phyloP scores from a whole-genome alignment of 2,797 vertebrate species.

The Oreochromis grahami region DNA sequence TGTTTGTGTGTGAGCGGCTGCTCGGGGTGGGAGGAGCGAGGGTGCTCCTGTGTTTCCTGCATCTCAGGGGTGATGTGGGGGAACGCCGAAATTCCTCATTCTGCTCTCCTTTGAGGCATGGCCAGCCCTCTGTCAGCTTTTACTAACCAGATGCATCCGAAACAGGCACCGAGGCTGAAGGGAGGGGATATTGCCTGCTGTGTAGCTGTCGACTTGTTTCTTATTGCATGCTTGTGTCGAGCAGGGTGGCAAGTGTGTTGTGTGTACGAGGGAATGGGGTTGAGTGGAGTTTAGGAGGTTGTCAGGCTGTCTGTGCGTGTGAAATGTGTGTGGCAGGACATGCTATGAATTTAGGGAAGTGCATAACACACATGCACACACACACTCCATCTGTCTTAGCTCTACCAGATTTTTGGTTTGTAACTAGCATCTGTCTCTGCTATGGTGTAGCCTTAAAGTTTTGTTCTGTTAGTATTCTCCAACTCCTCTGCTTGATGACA shows the following conservation, averaged over 20 bases:
- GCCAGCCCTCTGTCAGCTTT: constrained; percentile 79
- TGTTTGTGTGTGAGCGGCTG: constrained; percentile 5
- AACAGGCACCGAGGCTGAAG: constrained; percentile 68
- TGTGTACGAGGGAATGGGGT: constrained; percentile 18
- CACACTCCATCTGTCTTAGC: constrained; percentile 9
- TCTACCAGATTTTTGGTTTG: constrained; percentile 9
- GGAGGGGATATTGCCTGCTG: constrained; percentile 79
- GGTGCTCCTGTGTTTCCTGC: constrained; percentile 41
- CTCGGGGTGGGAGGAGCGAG: not conserved
- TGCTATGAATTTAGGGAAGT: constrained; percentile 45
- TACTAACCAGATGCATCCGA: constrained; percentile 79
- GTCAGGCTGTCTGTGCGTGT: constrained; percentile 49
- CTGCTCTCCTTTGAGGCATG: constrained; percentile 80
- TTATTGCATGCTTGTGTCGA: constrained; percentile 63
- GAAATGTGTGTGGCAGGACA: constrained; percentile 45
- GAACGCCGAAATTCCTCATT: constrained; percentile 78
- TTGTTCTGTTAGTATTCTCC: constrained; percentile 38
- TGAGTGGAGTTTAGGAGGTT: constrained; percentile 42
- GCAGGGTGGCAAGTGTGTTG: constrained; percentile 50
- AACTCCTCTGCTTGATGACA: constrained; percentile 3
- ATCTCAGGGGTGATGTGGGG: constrained; percentile 71
- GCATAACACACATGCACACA: not conserved
- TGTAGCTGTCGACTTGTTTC: constrained; percentile 79
- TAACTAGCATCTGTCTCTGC: constrained; percentile 55
- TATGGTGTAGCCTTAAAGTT: constrained; percentile 12